phyloP scores from a whole-genome alignment of 2,888 invertebrate genomes.

The Metallyticus violacea region DNA sequence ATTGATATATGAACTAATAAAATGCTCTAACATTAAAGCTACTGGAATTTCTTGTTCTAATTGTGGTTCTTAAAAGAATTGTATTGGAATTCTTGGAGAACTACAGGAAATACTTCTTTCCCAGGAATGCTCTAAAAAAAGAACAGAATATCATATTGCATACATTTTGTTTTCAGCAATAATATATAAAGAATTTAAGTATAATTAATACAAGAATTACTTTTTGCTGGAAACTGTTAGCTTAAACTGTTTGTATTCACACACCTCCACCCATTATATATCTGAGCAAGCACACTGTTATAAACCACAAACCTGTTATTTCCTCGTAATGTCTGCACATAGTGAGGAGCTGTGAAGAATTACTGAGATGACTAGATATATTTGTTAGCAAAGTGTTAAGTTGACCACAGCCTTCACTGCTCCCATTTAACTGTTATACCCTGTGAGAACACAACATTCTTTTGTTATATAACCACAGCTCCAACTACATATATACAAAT shows the following conservation, averaged over 20 bases:
- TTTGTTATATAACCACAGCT: neutral
- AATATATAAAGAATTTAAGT: too few species aligned
- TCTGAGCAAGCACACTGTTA: neutral
- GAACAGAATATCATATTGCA: too few species aligned
- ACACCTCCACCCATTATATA: neutral
- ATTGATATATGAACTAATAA: too few species aligned
- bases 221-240: too few species aligned
- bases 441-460: constrained; percentile 1
- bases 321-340: neutral
- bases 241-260: neutral
- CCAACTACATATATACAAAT: neutral
- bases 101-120: too few species aligned
- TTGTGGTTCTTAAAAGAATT: too few species aligned
- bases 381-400: neutral
- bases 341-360: neutral
- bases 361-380: constrained; percentile 8
- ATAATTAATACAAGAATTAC: too few species aligned
- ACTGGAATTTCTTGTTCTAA: too few species aligned
- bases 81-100: too few species aligned
- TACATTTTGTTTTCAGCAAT: too few species aligned
- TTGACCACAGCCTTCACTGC: neutral
- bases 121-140: too few species aligned
- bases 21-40: too few species aligned
- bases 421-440: constrained; percentile 1
- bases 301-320: neutral